Conservation (phyloP, 2,113 vertebrate genomes). For the Pseudopodoces humilis region DNA sequence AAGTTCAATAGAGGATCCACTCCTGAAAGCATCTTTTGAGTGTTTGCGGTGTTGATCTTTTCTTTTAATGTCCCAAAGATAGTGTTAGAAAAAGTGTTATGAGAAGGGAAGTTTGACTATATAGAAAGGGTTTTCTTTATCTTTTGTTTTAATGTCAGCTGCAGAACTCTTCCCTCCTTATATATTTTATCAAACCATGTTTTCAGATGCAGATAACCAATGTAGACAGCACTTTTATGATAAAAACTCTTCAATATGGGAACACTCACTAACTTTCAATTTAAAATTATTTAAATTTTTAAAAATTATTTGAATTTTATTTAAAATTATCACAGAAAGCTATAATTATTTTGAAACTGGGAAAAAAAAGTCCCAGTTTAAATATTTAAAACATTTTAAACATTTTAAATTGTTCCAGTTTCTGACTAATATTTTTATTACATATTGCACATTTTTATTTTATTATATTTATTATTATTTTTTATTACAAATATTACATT, state of each 20-base stretch:
- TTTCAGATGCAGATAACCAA: background rate
- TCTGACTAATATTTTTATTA: background rate
- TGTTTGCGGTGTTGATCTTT: background rate
- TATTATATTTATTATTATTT: too few relatives aligned
- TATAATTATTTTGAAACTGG: background rate
- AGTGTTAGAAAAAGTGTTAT: background rate
- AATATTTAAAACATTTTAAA: background rate
- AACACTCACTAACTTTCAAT: background rate
- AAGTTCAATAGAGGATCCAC: background rate
- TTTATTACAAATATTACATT: too few relatives aligned
- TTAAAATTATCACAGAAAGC: background rate
- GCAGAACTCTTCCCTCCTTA: background rate
- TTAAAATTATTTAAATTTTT: background rate
- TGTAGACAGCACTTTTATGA: background rate
- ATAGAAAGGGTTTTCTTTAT: background rate
- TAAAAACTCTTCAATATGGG: background rate
- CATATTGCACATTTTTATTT: too few relatives aligned
- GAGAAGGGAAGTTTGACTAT: background rate
- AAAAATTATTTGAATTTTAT: too few relatives aligned
- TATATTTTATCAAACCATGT: background rate
- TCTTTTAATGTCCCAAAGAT: background rate
- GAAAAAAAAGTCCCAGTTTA: background rate
- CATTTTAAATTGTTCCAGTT: background rate
- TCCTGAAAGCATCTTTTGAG: background rate
- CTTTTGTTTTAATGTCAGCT: background rate